Evolutionary conservation across 2,113 vertebrate genomes (phyloP).

Genomic region (Catagonus wagneri): DNA sequence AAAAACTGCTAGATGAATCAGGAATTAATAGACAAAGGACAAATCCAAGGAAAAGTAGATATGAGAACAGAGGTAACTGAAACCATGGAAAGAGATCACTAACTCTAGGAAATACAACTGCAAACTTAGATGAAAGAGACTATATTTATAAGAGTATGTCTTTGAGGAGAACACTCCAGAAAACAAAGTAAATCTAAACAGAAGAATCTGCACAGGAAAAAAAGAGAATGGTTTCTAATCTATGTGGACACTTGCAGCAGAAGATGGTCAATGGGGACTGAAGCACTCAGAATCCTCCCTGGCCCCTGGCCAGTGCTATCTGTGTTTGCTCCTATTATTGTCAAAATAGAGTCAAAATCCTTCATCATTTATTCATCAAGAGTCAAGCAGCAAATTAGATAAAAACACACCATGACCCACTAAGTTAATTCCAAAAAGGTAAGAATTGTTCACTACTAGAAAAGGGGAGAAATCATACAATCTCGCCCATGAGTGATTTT

Average conservation of each 20-base stretch:
- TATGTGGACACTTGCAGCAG: fast-evolving
- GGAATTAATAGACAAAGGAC: neutral
- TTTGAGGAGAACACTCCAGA: neutral
- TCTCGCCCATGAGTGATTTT: neutral
- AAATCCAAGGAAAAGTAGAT: neutral
- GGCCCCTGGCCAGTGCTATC: fast-evolving
- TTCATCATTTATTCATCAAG: neutral
- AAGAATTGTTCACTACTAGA: neutral
- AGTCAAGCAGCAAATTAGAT: neutral
- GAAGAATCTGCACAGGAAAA: neutral
- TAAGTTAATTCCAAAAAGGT: neutral
- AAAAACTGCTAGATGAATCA: neutral
- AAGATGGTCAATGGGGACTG: fast-evolving
- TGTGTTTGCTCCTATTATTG: neutral
- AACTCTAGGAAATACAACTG: neutral
- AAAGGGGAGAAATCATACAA: neutral
- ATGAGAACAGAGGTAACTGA: neutral
- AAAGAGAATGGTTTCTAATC: neutral
- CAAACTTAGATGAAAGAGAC: neutral
- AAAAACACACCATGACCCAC: neutral
- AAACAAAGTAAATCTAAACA: neutral
- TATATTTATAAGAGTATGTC: neutral
- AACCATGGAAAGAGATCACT: neutral
- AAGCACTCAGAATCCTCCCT: neutral
- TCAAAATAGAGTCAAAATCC: neutral